Evolutionary conservation across 1,140 invertebrate genomes (phyloP).

Genomic region (Drosophila insularis): DNA sequence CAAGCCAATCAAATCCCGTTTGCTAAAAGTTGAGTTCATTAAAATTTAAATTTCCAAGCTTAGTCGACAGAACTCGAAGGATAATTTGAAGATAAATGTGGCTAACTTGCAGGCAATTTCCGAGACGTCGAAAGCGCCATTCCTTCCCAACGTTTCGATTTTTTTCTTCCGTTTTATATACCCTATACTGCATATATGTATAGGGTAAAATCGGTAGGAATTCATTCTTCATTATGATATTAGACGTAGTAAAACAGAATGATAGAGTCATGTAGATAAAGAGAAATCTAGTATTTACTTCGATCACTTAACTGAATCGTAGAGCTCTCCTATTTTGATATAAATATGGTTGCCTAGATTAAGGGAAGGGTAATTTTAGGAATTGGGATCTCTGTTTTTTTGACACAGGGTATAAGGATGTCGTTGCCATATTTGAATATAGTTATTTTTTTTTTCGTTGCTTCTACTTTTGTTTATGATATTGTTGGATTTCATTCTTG

Average conservation of each 20-base stretch:
- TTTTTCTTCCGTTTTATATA: background rate
- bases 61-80: constrained; percentile 26
- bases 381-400: too few relatives aligned
- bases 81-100: constrained; percentile 52
- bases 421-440: background rate
- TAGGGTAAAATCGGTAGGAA: too few relatives aligned
- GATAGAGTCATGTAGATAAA: too few relatives aligned
- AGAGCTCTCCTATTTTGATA: too few relatives aligned
- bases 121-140: background rate
- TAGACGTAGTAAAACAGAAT: too few relatives aligned
- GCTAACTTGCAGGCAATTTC: constrained; percentile 40
- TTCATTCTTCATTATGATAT: too few relatives aligned
- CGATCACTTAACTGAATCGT: too few relatives aligned
- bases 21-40: constrained; percentile 50
- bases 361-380: too few relatives aligned
- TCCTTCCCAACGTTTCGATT: background rate
- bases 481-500: constrained; percentile 54
- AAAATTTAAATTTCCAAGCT: constrained; percentile 54
- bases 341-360: too few relatives aligned
- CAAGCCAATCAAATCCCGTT: constrained; percentile 13
- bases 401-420: background rate
- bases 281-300: too few relatives aligned
- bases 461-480: constrained; percentile 42
- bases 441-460: background rate
- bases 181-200: background rate